phyloP scores from a whole-genome alignment of 2,113 vertebrate species.

The Genyomyrus donnyi region DNA sequence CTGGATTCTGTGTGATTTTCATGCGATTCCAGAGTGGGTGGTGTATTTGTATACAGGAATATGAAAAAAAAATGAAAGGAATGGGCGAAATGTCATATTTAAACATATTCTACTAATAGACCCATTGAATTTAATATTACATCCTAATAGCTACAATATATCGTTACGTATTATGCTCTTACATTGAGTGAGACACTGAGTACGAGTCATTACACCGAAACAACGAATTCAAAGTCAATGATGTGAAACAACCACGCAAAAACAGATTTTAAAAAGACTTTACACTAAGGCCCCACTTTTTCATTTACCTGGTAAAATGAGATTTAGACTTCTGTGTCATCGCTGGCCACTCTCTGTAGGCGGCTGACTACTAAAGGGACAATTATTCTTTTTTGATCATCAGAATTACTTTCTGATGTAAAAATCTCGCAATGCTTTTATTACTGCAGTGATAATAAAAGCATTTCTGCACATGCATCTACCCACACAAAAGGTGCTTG shows the following conservation, averaged over 20 bases:
- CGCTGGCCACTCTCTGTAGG: not conserved
- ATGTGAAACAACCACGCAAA: not conserved
- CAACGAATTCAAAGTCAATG: not conserved
- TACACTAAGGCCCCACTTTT: not conserved
- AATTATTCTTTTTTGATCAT: not conserved
- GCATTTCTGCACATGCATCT: not conserved
- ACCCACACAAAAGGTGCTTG: not conserved
- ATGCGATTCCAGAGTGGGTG: not conserved
- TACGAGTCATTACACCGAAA: not conserved
- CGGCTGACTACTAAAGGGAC: not conserved
- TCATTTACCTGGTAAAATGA: not conserved
- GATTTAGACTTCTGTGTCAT: not conserved
- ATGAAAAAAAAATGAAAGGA: not conserved
- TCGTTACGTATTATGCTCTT: not conserved
- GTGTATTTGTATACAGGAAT: not conserved
- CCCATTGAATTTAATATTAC: not conserved
- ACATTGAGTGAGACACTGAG: not conserved
- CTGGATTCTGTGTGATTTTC: not conserved
- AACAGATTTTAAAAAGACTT: not conserved
- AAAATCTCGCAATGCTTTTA: not conserved
- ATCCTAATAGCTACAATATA: not conserved
- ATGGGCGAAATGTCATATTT: not conserved
- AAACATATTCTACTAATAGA: not conserved
- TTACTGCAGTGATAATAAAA: not conserved
- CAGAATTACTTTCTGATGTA: not conserved